These are phyloP conservation scores for Subanguina moxae DNA, from an alignment of 1,140 invertebrate species.

Conservation along the genomic window DNA sequence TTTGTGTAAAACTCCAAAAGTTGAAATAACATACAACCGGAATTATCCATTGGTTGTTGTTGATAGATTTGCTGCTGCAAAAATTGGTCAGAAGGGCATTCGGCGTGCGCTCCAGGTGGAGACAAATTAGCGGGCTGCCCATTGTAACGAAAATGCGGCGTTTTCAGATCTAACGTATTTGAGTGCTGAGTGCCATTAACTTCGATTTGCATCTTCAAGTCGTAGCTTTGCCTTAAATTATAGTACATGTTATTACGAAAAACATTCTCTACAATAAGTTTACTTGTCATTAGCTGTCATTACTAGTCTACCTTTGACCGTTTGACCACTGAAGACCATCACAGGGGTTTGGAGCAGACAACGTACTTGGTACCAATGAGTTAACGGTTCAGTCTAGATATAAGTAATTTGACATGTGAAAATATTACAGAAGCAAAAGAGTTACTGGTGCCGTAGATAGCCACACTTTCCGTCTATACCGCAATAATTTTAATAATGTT, in stretches of 20 bases:
- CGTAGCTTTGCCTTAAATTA: conserved; percentile 28
- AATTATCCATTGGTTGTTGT: neutral
- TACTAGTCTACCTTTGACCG: conserved; percentile 78
- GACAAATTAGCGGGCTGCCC: conserved; percentile 65
- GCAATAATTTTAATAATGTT: neutral
- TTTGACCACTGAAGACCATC: conserved; percentile 88
- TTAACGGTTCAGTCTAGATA: conserved; percentile 76
- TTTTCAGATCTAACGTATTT: conserved; percentile 94
- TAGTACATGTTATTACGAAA: neutral
- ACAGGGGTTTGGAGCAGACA: conserved; percentile 88
- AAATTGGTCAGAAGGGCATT: conserved; percentile 34
- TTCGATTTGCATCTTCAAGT: conserved; percentile 25
- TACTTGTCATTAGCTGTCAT: conserved; percentile 81
- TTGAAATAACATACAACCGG: neutral
- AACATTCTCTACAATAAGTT: conserved; percentile 15
- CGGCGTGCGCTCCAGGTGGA: conserved; percentile 65
- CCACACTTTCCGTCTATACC: conserved; percentile 77
- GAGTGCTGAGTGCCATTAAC: conserved; percentile 15
- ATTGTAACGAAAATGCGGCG: conserved; percentile 83
- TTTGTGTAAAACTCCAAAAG: neutral
- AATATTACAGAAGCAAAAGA: too few relatives aligned
- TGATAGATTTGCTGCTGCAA: conserved; percentile 13
- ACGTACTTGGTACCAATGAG: conserved; percentile 99
- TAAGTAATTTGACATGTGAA: too few relatives aligned
- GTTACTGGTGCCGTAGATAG: conserved; percentile 87